A percentile compares a stretch with the other conserved stretches of the same genome.
Evolutionary conservation across 2,113 vertebrate species (phyloP).

Genomic region (Rhinogobius similis): DNA sequence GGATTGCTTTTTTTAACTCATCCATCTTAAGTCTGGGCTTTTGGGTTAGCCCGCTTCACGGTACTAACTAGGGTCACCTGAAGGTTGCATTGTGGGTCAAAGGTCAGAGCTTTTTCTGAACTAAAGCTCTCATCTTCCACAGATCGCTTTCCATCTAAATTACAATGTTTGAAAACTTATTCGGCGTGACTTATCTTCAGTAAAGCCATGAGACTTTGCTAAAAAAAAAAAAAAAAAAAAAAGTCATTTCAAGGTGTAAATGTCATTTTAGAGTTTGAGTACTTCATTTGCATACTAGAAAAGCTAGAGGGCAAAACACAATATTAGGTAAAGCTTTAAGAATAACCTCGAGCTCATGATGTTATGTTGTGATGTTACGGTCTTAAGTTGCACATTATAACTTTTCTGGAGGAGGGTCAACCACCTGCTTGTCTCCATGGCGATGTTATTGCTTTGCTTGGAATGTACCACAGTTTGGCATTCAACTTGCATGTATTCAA

Average conservation of each 20-base stretch:
- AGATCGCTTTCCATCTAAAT: not conserved
- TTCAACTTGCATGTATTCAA: too few relatives aligned
- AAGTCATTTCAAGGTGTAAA: not conserved
- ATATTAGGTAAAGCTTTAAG: too few relatives aligned
- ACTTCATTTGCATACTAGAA: too few relatives aligned
- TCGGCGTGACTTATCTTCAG: not conserved
- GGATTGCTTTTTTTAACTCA: not conserved
- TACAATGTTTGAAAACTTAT: not conserved
- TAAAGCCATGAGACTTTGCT: not conserved
- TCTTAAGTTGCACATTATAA: too few relatives aligned
- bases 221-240: not conserved
- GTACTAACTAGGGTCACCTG: not conserved
- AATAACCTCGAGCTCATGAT: too few relatives aligned
- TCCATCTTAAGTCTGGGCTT: not conserved
- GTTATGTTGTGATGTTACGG: too few relatives aligned
- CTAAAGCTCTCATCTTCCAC: not conserved
- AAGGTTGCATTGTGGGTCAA: not conserved
- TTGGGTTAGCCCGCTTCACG: not conserved
- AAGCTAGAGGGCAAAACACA: too few relatives aligned
- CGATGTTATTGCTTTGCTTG: too few relatives aligned
- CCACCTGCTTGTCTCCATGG: too few relatives aligned
- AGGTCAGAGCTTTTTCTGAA: constrained; percentile 30
- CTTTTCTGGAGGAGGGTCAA: too few relatives aligned
- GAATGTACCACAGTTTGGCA: too few relatives aligned
- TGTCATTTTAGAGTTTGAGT: not conserved